Evolutionary conservation across 2,888 invertebrate species (phyloP).

Genomic region (Halictus ligatus): DNA sequence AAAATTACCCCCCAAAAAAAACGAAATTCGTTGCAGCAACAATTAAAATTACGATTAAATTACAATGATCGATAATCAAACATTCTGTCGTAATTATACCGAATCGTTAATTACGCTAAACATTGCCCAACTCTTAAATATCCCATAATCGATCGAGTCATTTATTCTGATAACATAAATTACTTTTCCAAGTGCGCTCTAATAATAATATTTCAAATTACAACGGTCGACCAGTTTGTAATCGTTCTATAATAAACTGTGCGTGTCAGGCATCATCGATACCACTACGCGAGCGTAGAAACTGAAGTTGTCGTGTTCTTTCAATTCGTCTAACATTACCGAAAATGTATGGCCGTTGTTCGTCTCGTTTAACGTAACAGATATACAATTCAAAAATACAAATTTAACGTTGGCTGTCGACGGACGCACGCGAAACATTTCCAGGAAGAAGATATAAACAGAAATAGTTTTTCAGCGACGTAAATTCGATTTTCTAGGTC

Average conservation of each 20-base stretch:
- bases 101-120: not conserved
- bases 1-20: not conserved
- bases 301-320: not conserved
- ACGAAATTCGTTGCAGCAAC: not conserved
- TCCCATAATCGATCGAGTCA: not conserved
- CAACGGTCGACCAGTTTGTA: not conserved
- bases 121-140: not conserved
- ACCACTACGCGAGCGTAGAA: not conserved
- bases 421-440: constrained; percentile 4
- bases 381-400: not conserved
- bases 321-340: not conserved
- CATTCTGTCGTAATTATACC: not conserved
- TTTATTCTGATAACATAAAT: not conserved
- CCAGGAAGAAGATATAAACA: not conserved
- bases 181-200: not conserved
- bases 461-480: not conserved
- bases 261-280: not conserved
- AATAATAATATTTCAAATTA: not conserved
- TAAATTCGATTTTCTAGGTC: not conserved
- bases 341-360: not conserved
- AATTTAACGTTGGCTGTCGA: not conserved
- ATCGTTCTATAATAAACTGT: constrained; percentile 1
- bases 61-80: not conserved
- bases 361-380: not conserved
- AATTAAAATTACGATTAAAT: not conserved